Evolutionary conservation across 2,797 vertebrate genomes (phyloP), one percentile per base, ranked within the genome.

Genomic region (Salmo trutta): DNA sequence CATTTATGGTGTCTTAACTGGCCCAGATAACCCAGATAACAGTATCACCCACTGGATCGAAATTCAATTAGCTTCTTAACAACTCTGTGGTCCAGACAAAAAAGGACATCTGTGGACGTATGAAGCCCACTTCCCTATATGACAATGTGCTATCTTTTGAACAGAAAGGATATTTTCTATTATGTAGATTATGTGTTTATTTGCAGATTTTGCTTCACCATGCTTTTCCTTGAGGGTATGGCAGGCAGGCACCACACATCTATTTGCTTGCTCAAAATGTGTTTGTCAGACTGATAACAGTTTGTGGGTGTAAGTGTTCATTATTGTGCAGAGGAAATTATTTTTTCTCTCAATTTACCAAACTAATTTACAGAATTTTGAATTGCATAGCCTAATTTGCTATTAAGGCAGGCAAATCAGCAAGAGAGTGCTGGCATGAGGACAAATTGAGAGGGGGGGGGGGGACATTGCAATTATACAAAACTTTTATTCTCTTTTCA

Each of bases 1-100:
- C 86, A 85, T 93, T 93, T 89, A 91, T 47, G 67, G 86, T 73
- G 80, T 81, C 85, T 92, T 91, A 87, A 90, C 89, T 84, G 87
- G 87, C 87, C 85, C 84, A 81, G 79, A 87, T 81, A 15, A 59
- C 87, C 85, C 84, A 81, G 79, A 87, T 81, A 15, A 59, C 54
- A 85, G 79, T 76, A 76, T 76, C 76, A 77, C 79, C 75, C 81
- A 64, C 80, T 85, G 78, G 86, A 79, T 82, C 88, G 76, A 81
- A 83, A 88, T 90, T 83, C 84, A 86, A 77, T 88, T 88, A 85
- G 69, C 54, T 78, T 64, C 69, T 72, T 69, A 75, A 69, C 29
- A 76, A 75, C 78, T 67, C 33, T 19, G 17, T 69, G 81, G 78
- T 76, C 78, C 66, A 31, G 2, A 69, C 79, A 41, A 84, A 84